Conservation (phyloP, 2,113 vertebrate genomes). For the Riparia riparia region DNA sequence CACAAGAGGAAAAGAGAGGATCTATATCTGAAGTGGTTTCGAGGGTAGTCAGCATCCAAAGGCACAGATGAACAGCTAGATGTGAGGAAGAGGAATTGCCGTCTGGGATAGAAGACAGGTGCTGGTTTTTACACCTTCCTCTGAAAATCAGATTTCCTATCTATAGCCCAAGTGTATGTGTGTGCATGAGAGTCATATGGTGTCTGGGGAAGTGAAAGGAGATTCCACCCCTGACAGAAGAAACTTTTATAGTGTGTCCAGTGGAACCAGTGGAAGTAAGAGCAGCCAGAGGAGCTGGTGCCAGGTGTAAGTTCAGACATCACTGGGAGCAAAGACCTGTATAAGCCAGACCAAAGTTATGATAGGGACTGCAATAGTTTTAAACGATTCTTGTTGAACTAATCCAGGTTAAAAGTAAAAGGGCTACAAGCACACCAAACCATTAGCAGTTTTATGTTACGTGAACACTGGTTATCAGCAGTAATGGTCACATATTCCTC, state of each 20-base stretch:
- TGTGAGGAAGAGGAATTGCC: neutral
- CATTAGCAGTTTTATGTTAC: neutral
- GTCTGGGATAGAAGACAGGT: neutral
- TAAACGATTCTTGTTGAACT: neutral
- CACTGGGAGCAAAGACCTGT: neutral
- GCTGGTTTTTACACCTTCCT: neutral
- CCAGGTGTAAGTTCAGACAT: neutral
- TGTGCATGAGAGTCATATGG: rapidly evolving
- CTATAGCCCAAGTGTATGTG: neutral
- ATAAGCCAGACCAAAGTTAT: neutral
- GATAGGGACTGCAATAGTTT: rapidly evolving
- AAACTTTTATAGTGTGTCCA: neutral
- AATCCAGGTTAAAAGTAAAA: neutral
- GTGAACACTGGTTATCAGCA: neutral
- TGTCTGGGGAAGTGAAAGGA: neutral
- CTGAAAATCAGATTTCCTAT: neutral
- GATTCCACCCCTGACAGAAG: neutral
- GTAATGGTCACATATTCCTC: neutral
- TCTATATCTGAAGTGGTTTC: neutral
- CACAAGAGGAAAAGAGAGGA: neutral
- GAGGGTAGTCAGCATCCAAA: neutral
- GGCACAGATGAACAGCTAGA: neutral
- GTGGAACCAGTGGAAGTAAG: neutral
- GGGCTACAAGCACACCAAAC: neutral
- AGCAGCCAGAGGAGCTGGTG: neutral